Evolutionary conservation across 2,888 invertebrate species (phyloP).

Genomic region (Diarsia rubi): DNA sequence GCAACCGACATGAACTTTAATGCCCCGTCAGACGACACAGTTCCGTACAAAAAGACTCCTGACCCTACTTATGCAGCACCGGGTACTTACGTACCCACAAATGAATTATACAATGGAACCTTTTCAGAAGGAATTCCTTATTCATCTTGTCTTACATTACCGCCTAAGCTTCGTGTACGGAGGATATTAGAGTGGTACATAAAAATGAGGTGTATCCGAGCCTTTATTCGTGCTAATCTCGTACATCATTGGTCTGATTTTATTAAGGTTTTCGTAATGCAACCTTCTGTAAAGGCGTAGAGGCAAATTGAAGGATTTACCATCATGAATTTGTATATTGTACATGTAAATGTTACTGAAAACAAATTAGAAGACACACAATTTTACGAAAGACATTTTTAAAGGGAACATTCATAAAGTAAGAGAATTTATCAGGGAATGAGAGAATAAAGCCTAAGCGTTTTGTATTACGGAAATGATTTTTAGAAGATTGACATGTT

Average conservation of each 20-base stretch:
- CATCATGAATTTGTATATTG: neutral
- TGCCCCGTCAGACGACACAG: conserved; percentile 43
- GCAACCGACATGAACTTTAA: conserved; percentile 46
- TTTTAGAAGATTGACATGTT: no score
- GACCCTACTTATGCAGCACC: conserved; percentile 71
- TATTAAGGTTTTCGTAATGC: conserved; percentile 17
- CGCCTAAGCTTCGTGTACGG: conserved; percentile 66
- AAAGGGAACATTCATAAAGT: neutral
- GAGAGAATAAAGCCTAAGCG: no score
- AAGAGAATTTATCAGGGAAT: neutral
- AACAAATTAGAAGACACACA: neutral
- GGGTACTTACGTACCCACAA: conserved; percentile 68
- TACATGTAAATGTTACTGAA: neutral
- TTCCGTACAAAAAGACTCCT: conserved; percentile 60
- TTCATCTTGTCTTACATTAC: conserved; percentile 75
- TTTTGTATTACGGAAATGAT: no score
- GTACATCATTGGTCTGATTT: conserved; percentile 41
- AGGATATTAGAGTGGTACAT: conserved; percentile 58
- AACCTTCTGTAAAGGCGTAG: neutral
- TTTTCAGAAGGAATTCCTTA: conserved; percentile 71
- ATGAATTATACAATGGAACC: conserved; percentile 75
- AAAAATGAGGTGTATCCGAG: conserved; percentile 43
- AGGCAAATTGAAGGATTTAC: conserved; percentile 9
- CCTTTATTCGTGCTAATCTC: conserved; percentile 35
- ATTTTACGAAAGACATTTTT: neutral